phyloP scores from a whole-genome alignment of 2,797 vertebrate species.

The Remorina albescens region DNA sequence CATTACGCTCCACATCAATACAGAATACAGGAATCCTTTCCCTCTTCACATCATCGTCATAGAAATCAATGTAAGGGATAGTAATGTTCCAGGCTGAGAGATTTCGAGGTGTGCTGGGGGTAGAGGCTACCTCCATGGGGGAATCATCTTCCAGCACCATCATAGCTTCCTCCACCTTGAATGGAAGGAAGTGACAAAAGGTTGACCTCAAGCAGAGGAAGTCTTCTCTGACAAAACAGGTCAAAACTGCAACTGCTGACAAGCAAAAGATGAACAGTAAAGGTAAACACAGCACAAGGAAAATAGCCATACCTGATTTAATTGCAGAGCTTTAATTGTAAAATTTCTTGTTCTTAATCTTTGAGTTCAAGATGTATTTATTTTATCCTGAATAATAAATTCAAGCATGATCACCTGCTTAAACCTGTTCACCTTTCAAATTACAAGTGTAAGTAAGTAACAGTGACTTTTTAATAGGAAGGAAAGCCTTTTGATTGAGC shows the following conservation, averaged over 20 bases:
- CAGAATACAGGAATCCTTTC: conserved; percentile 97
- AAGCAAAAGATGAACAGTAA: neutral
- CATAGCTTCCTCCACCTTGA: conserved; percentile 95
- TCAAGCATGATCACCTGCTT: neutral
- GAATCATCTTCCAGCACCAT: conserved; percentile 98
- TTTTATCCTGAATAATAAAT: neutral
- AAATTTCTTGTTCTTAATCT: neutral
- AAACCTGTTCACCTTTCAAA: neutral
- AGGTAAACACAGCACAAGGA: neutral
- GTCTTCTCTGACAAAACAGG: neutral
- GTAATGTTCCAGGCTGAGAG: conserved; percentile 95
- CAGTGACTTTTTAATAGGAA: too few relatives aligned
- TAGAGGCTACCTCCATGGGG: conserved; percentile 90
- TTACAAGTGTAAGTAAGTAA: too few relatives aligned
- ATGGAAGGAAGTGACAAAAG: conserved; percentile 5
- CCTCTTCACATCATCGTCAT: conserved; percentile 92
- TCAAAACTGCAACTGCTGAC: neutral
- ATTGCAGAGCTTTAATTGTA: neutral
- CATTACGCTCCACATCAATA: conserved; percentile 96
- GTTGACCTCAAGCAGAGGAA: neutral
- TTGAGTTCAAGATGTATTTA: neutral
- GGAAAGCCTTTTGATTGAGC: neutral
- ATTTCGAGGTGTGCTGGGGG: conserved; percentile 94
- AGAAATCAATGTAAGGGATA: conserved; percentile 96
- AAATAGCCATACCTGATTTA: neutral